Evolutionary conservation across 1,140 invertebrate genomes (phyloP), one percentile per base, ranked within the genome.

Genomic region (Caenorhabditis latens): DNA sequence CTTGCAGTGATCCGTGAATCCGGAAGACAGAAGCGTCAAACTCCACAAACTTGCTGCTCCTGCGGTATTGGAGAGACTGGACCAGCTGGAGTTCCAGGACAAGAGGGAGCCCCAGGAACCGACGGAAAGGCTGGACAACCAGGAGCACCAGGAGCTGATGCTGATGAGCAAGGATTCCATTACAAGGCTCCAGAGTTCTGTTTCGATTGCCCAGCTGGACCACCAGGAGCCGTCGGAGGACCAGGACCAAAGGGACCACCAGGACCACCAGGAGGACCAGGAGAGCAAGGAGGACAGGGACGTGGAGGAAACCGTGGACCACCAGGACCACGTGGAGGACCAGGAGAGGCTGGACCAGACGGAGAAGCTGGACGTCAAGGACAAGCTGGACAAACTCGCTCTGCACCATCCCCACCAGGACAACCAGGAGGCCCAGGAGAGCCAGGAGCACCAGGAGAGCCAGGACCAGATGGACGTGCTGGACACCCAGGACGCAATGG

Each of bases 231-330:
- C 13, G 65, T 61, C 40, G 86, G 86, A 84, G 48, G 43, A 24
- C 61, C 86, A 67, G 86, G 86, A 71, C 86, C 86, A 71, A 87
- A 87, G 83, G 86, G 86, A 65, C 75, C 75, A 65, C 58, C 83
- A 84, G 86, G 86, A 84, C 57, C 61, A 50, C 40, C 55, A 55
- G 86, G 86, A 87, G 83, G 65, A 40, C 48, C 63, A 46, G 86
- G 86, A 71, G 86, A 87, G 58, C 86, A 55, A 46, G 86, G 86
- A 84, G 61, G 61, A 57, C 82, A 50, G 40, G 86, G 86, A 42
- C 40, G 63, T 48, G 61, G 61, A 50, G 86, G 86, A 87, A 83
- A 53, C 61, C 65, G 71, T 40, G 86, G 86, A 67, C 86, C 83
- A 46, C 83, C 86, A 42, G 86, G 86, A 71, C 86, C 86, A 46